phyloP scores from a whole-genome alignment of 2,888 invertebrate species.

The Caenorhabditis sinica region DNA sequence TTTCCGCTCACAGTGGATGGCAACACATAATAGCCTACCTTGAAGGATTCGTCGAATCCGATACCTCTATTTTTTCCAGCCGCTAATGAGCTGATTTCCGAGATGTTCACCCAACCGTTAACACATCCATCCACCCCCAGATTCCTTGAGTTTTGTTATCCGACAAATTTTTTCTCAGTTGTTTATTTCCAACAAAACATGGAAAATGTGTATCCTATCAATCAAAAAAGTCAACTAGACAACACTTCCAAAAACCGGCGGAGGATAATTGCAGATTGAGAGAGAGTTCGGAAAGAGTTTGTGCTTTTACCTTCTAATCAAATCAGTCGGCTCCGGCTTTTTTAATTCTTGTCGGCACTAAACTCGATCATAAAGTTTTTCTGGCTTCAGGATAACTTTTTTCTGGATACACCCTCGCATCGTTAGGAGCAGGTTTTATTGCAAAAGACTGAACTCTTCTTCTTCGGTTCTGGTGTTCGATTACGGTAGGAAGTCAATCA shows the following conservation, averaged over 20 bases:
- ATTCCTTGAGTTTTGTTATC: conserved; percentile 33
- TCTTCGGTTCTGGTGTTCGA: too few species aligned
- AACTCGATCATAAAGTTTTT: conserved; percentile 29
- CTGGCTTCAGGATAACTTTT: conserved; percentile 27
- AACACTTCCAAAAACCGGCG: conserved; percentile 3
- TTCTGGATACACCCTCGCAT: not conserved
- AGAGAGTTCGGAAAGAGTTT: conserved; percentile 41
- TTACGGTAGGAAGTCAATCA: too few species aligned
- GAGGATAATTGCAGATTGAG: conserved; percentile 33
- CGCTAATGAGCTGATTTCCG: conserved; percentile 59
- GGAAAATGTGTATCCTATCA: conserved; percentile 4
- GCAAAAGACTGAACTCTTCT: not conserved
- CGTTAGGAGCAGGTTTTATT: not conserved
- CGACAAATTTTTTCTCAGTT: conserved; percentile 11
- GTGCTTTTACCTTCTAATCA: conserved; percentile 38
- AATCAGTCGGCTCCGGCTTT: conserved; percentile 43
- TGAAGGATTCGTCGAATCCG: conserved; percentile 57
- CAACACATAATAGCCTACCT: conserved; percentile 25
- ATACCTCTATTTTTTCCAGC: conserved; percentile 45
- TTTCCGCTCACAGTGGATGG: conserved; percentile 39
- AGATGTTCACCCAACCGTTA: conserved; percentile 52
- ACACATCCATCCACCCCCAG: conserved; percentile 38
- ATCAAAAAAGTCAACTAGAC: conserved; percentile 27
- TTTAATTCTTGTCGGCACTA: conserved; percentile 43
- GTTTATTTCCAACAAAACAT: not conserved